Percentiles rank a stretch among this genome's conserved stretches.
Conservation (phyloP, 2,113 vertebrate genomes). For the Lynx canadensis region DNA sequence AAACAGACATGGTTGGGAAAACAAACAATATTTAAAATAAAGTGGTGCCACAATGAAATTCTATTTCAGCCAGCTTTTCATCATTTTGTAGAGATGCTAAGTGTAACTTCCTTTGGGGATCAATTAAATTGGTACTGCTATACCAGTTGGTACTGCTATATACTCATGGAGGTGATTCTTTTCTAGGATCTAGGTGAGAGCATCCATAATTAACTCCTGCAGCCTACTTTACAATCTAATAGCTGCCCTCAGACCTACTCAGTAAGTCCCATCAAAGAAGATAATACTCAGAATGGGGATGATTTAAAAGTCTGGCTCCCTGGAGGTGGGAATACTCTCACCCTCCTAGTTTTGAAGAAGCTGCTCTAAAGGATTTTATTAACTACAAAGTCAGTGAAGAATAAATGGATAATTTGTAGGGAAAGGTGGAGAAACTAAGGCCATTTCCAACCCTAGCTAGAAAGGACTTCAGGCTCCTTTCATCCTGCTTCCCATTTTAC, state of each 20-base stretch:
- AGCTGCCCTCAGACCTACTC: neutral
- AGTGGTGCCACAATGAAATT: neutral
- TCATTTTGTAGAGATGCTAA: neutral
- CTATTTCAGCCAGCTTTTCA: neutral
- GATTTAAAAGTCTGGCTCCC: neutral
- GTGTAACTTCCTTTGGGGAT: neutral
- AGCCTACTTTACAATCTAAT: neutral
- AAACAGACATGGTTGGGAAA: neutral
- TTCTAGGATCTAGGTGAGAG: neutral
- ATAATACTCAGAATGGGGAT: neutral
- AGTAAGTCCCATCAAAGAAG: neutral
- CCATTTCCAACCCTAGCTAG: neutral
- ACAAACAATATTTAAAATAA: slow-evolving; percentile 6
- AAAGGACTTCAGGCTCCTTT: neutral
- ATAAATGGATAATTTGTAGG: neutral
- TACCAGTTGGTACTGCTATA: neutral
- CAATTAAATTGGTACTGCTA: neutral
- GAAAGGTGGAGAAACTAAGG: neutral
- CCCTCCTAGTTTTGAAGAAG: neutral
- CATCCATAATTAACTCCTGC: neutral
- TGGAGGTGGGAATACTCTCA: neutral
- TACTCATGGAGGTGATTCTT: neutral
- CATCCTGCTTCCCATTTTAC: neutral
- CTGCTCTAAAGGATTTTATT: neutral
- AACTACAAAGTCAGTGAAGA: neutral